Conservation (phyloP, 2,888 invertebrate species). For the Tillus elongatus region DNA sequence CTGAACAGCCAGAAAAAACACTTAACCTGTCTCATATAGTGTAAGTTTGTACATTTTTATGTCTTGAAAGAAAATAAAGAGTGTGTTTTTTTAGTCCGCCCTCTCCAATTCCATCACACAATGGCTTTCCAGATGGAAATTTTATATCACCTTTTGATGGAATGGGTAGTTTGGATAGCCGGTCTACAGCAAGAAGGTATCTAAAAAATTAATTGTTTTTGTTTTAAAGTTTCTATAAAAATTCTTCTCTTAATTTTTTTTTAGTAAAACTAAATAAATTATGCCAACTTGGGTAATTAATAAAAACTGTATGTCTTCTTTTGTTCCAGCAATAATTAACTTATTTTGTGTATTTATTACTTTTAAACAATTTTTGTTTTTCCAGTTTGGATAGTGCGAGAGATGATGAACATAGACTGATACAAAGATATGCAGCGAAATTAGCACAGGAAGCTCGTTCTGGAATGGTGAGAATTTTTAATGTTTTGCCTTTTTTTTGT, state of each 20-base stretch:
- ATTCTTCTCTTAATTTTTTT: too few species aligned
- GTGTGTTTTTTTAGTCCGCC: slow-evolving; percentile 58
- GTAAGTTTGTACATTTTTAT: slow-evolving; percentile 50
- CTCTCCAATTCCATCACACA: slow-evolving; percentile 86
- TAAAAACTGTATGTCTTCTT: too few species aligned
- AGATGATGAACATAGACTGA: slow-evolving; percentile 93
- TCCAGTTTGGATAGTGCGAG: slow-evolving; percentile 41
- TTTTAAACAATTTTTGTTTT: slow-evolving; percentile 16
- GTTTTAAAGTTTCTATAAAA: too few species aligned
- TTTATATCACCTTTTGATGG: slow-evolving; percentile 58
- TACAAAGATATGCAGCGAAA: slow-evolving; percentile 92
- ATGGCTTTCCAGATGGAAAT: slow-evolving; percentile 75
- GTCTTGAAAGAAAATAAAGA: not conserved
- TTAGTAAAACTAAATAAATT: too few species aligned
- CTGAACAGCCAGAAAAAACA: slow-evolving; percentile 89
- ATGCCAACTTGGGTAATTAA: too few species aligned
- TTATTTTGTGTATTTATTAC: slow-evolving; percentile 3
- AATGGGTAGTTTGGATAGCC: slow-evolving; percentile 65
- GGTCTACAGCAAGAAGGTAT: slow-evolving; percentile 52
- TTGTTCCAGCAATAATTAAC: not conserved
- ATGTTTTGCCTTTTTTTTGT: slow-evolving; percentile 15
- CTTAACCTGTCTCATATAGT: slow-evolving; percentile 94
- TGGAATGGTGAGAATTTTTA: slow-evolving; percentile 44
- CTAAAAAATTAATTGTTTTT: too few species aligned
- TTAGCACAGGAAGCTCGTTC: slow-evolving; percentile 86